These are phyloP conservation scores for Helarctos malayanus DNA, from an alignment of 2,797 vertebrate genomes.

Conservation along the genomic window DNA sequence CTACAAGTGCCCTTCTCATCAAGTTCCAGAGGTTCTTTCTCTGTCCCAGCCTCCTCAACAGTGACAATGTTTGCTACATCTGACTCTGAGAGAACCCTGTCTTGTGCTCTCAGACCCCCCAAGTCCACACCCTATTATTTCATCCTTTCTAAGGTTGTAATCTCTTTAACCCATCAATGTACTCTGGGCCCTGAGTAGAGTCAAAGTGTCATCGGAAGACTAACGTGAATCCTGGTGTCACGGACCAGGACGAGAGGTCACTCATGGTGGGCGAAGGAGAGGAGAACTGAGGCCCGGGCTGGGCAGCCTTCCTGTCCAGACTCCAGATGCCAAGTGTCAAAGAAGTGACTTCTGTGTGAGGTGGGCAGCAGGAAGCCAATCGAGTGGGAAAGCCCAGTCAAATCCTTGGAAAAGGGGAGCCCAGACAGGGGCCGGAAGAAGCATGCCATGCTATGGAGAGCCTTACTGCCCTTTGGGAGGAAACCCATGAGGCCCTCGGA, in stretches of 20 bases:
- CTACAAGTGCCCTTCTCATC: background rate
- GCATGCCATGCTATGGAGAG: background rate
- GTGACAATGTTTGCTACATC: rapidly evolving
- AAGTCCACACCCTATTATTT: rapidly evolving
- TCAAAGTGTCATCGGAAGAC: background rate
- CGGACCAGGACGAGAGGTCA: background rate
- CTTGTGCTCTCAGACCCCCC: background rate
- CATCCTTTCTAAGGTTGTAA: no score
- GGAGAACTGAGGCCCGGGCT: background rate
- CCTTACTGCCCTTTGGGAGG: background rate
- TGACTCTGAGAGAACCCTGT: no score
- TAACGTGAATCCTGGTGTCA: background rate
- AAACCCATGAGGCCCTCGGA: background rate
- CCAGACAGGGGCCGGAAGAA: background rate
- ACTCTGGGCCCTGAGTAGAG: background rate
- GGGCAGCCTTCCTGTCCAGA: background rate
- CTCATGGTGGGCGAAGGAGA: background rate
- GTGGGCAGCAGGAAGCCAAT: background rate
- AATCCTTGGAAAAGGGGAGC: background rate
- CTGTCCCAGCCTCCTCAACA: background rate
- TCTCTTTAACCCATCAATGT: background rate
- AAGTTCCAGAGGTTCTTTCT: background rate
- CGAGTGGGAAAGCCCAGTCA: no score
- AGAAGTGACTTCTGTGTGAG: background rate
- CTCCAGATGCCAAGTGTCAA: background rate